Evolutionary conservation across 2,113 vertebrate genomes (phyloP).

Genomic region (Euleptes europaea): DNA sequence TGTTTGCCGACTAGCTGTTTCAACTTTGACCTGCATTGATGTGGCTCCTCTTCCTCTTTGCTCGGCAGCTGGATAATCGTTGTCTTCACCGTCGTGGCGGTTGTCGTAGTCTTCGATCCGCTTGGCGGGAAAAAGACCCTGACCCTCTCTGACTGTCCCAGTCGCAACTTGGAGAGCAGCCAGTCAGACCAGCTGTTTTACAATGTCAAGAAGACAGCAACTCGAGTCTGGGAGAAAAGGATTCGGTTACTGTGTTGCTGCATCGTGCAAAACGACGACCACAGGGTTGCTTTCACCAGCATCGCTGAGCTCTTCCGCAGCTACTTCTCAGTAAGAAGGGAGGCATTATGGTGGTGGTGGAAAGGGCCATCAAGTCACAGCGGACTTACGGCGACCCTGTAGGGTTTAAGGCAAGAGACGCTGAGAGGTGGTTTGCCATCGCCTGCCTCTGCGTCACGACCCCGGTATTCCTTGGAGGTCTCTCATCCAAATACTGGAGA

Average conservation of each 20-base stretch:
- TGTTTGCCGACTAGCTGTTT: not conserved
- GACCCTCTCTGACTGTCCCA: constrained; percentile 4
- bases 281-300: constrained; percentile 88
- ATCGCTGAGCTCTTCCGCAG: constrained; percentile 86
- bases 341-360: not conserved
- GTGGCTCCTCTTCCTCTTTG: not conserved
- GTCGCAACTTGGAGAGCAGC: constrained; percentile 81
- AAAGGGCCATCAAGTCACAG: too few relatives aligned
- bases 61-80: constrained; percentile 91
- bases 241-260: constrained; percentile 91
- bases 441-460: too few relatives aligned
- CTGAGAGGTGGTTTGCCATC: too few relatives aligned
- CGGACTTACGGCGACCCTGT: too few relatives aligned
- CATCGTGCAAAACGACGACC: constrained; percentile 87
- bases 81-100: constrained; percentile 79
- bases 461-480: too few relatives aligned
- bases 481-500: too few relatives aligned
- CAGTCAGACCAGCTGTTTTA: constrained; percentile 84
- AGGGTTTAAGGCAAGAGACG: too few relatives aligned
- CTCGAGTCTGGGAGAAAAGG: constrained; percentile 90
- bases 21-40: rapidly evolving
- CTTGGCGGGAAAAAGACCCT: constrained; percentile 79
- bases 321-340: constrained; percentile 88
- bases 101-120: constrained; percentile 91
- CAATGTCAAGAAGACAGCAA: constrained; percentile 83